These are phyloP conservation scores for Ophraella communa DNA, from an alignment of 2,888 invertebrate species.

Conservation along the genomic window DNA sequence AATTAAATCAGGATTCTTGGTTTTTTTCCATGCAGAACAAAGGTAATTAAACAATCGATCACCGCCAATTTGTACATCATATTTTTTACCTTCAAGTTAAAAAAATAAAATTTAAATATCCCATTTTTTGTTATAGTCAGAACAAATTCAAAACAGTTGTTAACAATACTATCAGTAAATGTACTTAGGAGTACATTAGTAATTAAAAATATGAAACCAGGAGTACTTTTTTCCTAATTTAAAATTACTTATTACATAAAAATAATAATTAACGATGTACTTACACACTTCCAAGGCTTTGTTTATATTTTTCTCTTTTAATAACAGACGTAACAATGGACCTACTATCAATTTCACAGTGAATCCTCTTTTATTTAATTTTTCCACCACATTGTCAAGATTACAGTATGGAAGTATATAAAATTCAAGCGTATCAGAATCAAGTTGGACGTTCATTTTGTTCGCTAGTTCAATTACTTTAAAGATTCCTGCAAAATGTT, in stretches of 20 bases:
- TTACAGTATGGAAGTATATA: conserved; percentile 66
- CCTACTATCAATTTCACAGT: conserved; percentile 57
- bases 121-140: no score
- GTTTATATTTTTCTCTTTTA: conserved; percentile 45
- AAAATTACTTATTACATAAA: conserved; percentile 7
- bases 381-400: conserved; percentile 63
- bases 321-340: conserved; percentile 61
- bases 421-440: conserved; percentile 65
- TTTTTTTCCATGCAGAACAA: conserved; percentile 60
- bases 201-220: no score
- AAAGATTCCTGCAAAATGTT: conserved; percentile 60
- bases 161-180: not conserved
- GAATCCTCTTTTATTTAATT: conserved; percentile 61
- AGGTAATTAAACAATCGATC: conserved; percentile 62
- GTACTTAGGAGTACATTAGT: no score
- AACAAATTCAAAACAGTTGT: no score
- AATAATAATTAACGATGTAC: conserved; percentile 42
- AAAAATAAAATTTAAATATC: not conserved
- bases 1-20: conserved; percentile 60
- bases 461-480: conserved; percentile 64
- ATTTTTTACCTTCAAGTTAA: conserved; percentile 29
- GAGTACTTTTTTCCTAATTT: no score
- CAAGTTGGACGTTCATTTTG: conserved; percentile 63
- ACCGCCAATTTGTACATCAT: conserved; percentile 63
- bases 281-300: conserved; percentile 63